A percentile compares a stretch with the other conserved stretches of the same genome.
phyloP scores from a whole-genome alignment of 2,113 vertebrate genomes.

The Leptobrachium ailaonicum region DNA sequence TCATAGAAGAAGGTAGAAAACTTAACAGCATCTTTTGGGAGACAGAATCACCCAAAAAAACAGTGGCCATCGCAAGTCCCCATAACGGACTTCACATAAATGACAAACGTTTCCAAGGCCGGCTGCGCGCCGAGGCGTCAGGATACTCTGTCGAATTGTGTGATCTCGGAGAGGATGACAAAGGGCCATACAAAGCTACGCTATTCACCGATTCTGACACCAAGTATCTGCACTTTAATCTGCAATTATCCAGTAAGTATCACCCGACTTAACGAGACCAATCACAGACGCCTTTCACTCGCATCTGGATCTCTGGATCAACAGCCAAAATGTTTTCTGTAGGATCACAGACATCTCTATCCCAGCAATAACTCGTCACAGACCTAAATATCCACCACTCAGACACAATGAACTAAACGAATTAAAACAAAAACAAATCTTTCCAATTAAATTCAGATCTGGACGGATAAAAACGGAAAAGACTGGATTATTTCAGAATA shows the following conservation, averaged over 20 bases:
- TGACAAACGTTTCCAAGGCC: fast-evolving
- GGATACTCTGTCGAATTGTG: slow-evolving; percentile 3
- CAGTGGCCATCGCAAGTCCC: slow-evolving; percentile 7
- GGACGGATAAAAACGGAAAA: too few relatives aligned
- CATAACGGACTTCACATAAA: not conserved
- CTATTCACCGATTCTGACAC: slow-evolving; percentile 21
- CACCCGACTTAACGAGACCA: too few relatives aligned
- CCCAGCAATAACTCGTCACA: too few relatives aligned
- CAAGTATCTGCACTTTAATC: not conserved
- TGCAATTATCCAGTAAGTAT: slow-evolving; percentile 27
- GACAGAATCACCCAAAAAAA: not conserved
- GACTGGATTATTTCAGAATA: too few relatives aligned
- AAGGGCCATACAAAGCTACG: fast-evolving
- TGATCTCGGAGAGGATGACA: not conserved
- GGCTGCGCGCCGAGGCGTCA: not conserved
- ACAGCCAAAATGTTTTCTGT: too few relatives aligned
- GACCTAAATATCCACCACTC: too few relatives aligned
- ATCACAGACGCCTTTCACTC: too few relatives aligned
- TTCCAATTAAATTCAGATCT: too few relatives aligned
- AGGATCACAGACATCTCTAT: too few relatives aligned
- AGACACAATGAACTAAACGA: too few relatives aligned
- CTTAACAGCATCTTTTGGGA: slow-evolving; percentile 19
- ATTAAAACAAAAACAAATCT: too few relatives aligned
- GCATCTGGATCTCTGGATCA: too few relatives aligned
- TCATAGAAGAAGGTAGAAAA: not conserved